phyloP scores from a whole-genome alignment of 2,797 vertebrate species.

The Tragopan temminckii region DNA sequence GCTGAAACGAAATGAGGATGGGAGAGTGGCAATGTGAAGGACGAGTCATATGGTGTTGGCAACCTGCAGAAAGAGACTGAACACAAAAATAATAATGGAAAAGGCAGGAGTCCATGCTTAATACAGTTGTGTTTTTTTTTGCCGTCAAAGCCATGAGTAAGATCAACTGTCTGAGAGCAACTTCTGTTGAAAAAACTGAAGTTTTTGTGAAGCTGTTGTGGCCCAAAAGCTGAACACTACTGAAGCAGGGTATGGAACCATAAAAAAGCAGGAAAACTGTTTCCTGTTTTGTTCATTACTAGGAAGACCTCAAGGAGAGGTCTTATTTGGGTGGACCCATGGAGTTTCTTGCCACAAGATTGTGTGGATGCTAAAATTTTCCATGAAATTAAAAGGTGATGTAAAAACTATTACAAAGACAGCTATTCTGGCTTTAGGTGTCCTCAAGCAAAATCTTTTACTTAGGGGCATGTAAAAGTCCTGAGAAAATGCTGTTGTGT shows the following conservation, averaged over 20 bases:
- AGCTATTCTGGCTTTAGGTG: neutral
- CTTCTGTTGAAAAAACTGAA: neutral
- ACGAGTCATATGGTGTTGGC: neutral
- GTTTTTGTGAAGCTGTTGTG: neutral
- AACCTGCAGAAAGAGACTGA: neutral
- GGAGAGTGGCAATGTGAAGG: neutral
- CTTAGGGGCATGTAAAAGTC: neutral
- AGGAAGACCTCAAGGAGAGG: neutral
- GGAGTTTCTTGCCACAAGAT: neutral
- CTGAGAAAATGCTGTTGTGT: neutral
- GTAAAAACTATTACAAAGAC: neutral
- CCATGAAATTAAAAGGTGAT: neutral
- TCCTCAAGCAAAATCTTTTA: fast-evolving
- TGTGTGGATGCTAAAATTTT: neutral
- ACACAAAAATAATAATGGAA: neutral
- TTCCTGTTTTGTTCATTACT: neutral
- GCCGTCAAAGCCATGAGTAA: slow-evolving; percentile 10
- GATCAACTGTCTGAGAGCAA: neutral
- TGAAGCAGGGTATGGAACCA: neutral
- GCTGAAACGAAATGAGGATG: neutral
- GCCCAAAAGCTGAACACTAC: neutral
- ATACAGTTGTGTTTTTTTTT: neutral
- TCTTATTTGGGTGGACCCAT: neutral
- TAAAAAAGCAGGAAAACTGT: neutral
- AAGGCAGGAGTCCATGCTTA: neutral